phyloP scores from a whole-genome alignment of 2,797 vertebrate species.

The Lithobates sylvaticus region DNA sequence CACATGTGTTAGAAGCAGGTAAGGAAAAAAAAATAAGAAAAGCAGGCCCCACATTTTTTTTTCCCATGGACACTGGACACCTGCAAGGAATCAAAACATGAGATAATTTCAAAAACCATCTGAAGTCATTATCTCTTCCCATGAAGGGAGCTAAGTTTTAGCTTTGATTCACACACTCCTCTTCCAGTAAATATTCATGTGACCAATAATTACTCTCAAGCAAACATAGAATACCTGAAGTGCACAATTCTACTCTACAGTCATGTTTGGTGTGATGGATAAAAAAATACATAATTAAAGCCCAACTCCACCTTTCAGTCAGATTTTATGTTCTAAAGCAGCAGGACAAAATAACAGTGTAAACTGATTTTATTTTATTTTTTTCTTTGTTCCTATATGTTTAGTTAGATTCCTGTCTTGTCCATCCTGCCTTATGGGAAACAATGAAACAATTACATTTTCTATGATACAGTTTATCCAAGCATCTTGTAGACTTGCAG shows the following conservation, averaged over 20 bases:
- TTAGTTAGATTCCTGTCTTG: too few species aligned
- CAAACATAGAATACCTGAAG: neutral
- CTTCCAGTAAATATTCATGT: slow-evolving; percentile 27
- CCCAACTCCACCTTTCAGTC: too few species aligned
- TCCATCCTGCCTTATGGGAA: too few species aligned
- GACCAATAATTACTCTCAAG: slow-evolving; percentile 10
- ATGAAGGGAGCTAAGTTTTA: slow-evolving; percentile 18
- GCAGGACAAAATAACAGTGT: too few species aligned
- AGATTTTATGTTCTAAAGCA: too few species aligned
- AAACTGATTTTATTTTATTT: too few species aligned
- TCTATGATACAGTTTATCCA: too few species aligned
- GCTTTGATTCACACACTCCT: slow-evolving; percentile 35
- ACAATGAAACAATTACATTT: too few species aligned
- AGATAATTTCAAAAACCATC: slow-evolving; percentile 33
- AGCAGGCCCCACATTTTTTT: neutral
- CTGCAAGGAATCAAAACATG: slow-evolving; percentile 35
- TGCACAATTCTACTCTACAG: slow-evolving; percentile 7
- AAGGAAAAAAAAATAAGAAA: slow-evolving; percentile 1
- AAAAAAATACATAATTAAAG: neutral
- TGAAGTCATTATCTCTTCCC: slow-evolving; percentile 48
- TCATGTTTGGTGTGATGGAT: neutral
- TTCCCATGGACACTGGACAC: slow-evolving; percentile 31
- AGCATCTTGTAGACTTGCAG: too few species aligned
- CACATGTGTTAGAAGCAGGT: too few species aligned
- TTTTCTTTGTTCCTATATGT: too few species aligned